Conservation (phyloP, 1,140 invertebrate genomes). For the Polypedilum vanderplanki region DNA sequence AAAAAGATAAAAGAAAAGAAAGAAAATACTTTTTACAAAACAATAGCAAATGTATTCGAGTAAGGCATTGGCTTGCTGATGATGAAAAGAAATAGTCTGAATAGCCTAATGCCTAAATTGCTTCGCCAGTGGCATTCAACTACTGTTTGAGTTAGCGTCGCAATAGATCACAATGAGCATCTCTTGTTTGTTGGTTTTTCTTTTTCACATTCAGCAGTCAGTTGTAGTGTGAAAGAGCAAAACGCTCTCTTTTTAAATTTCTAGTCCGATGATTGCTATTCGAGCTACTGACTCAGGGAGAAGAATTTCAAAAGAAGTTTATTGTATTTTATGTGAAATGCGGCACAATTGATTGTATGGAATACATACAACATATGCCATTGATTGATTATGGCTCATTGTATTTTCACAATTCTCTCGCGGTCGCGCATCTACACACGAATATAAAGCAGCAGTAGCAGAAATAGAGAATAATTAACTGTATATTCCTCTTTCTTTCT, state of each 20-base stretch:
- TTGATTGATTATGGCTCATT: conserved; percentile 24
- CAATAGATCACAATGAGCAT: conserved; percentile 8
- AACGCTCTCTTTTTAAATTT: not conserved
- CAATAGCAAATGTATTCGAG: too few species aligned
- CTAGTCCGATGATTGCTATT: not conserved
- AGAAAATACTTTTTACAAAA: not conserved
- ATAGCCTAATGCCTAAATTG: conserved; percentile 11
- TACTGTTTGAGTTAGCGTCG: conserved; percentile 19
- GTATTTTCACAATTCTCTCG: not conserved
- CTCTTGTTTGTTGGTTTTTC: conserved; percentile 26
- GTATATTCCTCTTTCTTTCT: not conserved
- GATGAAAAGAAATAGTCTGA: conserved; percentile 13
- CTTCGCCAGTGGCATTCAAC: conserved; percentile 15
- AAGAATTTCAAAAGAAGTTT: not conserved
- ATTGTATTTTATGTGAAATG: conserved; percentile 15
- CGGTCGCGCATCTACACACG: not conserved
- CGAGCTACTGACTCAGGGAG: not conserved
- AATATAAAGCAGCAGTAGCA: too few species aligned
- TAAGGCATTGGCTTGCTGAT: not conserved
- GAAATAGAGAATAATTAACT: conserved; percentile 27
- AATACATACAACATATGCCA: conserved; percentile 26
- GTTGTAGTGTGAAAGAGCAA: too few species aligned
- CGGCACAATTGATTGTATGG: conserved; percentile 10
- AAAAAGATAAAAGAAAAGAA: not conserved
- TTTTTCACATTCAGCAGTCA: not conserved